These are phyloP conservation scores for Pachyrhynchus sulphureomaculatus DNA, from an alignment of 1,140 invertebrate species.

Conservation along the genomic window DNA sequence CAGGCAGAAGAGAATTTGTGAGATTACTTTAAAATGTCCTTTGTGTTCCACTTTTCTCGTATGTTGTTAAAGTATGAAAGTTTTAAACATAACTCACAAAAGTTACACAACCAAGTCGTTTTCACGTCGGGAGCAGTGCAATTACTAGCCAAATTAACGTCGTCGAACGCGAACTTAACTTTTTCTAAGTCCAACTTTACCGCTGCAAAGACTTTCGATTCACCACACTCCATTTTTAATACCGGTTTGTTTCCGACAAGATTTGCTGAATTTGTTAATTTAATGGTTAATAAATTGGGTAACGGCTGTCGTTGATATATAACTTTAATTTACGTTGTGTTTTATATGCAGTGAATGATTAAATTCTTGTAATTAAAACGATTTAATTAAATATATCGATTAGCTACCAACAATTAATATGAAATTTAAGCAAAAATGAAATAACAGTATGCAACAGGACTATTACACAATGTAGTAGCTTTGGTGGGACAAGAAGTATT, in stretches of 20 bases:
- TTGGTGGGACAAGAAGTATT: too few species aligned
- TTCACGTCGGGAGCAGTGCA: constrained; percentile 37
- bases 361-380: not conserved
- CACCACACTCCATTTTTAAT: constrained; percentile 8
- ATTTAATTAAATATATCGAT: too few species aligned
- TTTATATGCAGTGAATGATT: not conserved
- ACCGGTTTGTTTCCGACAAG: constrained; percentile 13
- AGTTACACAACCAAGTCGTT: constrained; percentile 39
- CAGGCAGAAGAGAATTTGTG: too few species aligned
- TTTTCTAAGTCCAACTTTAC: constrained; percentile 24
- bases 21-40: too few species aligned
- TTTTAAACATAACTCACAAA: constrained; percentile 42
- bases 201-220: constrained; percentile 8
- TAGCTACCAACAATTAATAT: too few species aligned
- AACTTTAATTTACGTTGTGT: not conserved
- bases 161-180: constrained; percentile 29
- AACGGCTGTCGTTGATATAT: constrained; percentile 8
- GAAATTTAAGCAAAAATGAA: too few species aligned
- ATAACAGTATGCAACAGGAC: too few species aligned
- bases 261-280: constrained; percentile 14
- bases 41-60: too few species aligned
- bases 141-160: constrained; percentile 43
- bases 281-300: constrained; percentile 7
- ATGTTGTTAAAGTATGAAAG: constrained; percentile 30
- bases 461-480: too few species aligned